Evolutionary conservation across 2,888 invertebrate species (phyloP).

Genomic region (Rapana venosa): DNA sequence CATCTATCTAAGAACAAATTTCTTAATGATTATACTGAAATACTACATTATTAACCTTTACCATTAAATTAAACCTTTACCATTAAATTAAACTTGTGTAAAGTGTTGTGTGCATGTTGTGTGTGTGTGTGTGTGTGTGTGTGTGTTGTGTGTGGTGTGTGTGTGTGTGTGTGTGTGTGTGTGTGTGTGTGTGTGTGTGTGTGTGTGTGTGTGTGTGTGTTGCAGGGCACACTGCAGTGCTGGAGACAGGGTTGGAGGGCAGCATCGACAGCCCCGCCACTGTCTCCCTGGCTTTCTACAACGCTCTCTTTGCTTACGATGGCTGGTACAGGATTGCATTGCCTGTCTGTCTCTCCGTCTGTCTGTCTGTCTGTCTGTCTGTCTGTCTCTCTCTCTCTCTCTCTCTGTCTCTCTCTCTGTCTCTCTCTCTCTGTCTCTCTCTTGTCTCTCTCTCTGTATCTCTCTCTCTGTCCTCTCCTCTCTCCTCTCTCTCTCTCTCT

Average conservation of each 20-base stretch:
- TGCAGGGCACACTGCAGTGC: slow-evolving; percentile 62
- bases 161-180: neutral
- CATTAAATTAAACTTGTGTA: too few species aligned
- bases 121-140: neutral
- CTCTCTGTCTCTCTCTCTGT: too few species aligned
- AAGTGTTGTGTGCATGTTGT: too few species aligned
- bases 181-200: neutral
- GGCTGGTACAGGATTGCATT: slow-evolving; percentile 65
- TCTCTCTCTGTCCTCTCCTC: too few species aligned
- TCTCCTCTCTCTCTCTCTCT: too few species aligned
- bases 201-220: slow-evolving; percentile 25
- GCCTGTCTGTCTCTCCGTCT: neutral
- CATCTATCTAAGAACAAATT: too few species aligned
- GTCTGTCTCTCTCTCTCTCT: neutral
- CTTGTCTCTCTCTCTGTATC: too few species aligned
- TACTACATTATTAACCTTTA: too few species aligned
- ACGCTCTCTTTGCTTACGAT: slow-evolving; percentile 75
- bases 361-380: neutral
- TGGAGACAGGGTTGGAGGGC: slow-evolving; percentile 66
- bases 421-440: too few species aligned
- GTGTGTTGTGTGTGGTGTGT: too few species aligned
- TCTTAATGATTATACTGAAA: too few species aligned
- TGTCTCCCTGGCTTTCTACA: slow-evolving; percentile 81
- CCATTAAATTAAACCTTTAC: too few species aligned
- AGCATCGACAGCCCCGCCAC: slow-evolving; percentile 79